phyloP scores from a whole-genome alignment of 2,888 invertebrate species.

The Cecidostiba fungosa region DNA sequence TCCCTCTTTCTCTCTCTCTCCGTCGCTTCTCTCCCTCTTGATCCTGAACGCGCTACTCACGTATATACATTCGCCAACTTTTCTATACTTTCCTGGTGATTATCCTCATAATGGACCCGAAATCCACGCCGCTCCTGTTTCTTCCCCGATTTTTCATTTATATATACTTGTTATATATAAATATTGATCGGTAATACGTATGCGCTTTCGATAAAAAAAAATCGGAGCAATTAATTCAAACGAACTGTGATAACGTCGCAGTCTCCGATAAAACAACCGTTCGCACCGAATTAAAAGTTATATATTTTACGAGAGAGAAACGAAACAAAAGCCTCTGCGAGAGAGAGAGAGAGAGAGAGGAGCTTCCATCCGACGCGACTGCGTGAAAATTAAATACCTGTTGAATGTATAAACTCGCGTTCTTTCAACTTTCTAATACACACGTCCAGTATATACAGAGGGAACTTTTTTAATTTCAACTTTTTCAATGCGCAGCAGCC shows the following conservation, averaged over 20 bases:
- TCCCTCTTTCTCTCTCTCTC: slow-evolving; percentile 30
- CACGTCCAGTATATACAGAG: background rate
- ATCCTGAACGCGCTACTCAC: background rate
- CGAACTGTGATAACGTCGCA: too few relatives aligned
- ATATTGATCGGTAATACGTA: too few relatives aligned
- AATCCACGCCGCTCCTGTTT: background rate
- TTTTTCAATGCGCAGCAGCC: slow-evolving; percentile 21
- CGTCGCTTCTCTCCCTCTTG: slow-evolving; percentile 11
- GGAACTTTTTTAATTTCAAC: slow-evolving; percentile 47
- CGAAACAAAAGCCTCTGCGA: slow-evolving; percentile 6
- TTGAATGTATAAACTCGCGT: slow-evolving; percentile 38
- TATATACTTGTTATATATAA: too few relatives aligned
- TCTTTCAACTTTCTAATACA: slow-evolving; percentile 40
- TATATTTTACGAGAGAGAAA: background rate
- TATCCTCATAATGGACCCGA: slow-evolving; percentile 62
- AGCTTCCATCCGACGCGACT: background rate
- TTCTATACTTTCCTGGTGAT: slow-evolving; percentile 75
- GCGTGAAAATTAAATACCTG: slow-evolving; percentile 48
- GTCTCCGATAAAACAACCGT: background rate
- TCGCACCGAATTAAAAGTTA: background rate
- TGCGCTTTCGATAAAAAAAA: too few relatives aligned
- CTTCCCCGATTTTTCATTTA: too few relatives aligned
- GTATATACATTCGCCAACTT: slow-evolving; percentile 64
- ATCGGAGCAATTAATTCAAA: too few relatives aligned
- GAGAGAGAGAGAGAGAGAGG: too few relatives aligned